phyloP scores from a whole-genome alignment of 2,888 invertebrate species.

The Caenorhabditis angaria region DNA sequence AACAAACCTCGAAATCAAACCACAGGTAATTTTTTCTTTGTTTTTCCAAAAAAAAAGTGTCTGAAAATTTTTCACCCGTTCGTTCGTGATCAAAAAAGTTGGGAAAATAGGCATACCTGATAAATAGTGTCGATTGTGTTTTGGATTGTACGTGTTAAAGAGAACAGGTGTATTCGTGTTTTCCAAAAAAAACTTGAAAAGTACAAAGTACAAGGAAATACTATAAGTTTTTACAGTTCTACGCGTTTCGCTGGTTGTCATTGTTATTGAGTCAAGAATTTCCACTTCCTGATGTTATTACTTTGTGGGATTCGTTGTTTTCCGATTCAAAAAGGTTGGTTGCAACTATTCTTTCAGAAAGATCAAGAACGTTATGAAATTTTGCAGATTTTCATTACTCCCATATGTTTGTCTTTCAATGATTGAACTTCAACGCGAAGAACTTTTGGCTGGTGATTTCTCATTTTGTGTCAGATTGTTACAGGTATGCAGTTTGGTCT shows the following conservation, averaged over 20 bases:
- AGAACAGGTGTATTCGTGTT: not conserved
- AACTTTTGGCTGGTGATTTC: constrained; percentile 88
- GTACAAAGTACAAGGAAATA: not conserved
- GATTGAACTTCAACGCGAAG: constrained; percentile 91
- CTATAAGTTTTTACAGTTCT: constrained; percentile 41
- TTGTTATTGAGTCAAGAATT: constrained; percentile 95
- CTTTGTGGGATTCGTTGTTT: constrained; percentile 96
- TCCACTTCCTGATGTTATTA: constrained; percentile 92
- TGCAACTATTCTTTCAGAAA: not conserved
- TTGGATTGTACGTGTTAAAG: not conserved
- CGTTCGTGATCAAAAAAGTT: not conserved
- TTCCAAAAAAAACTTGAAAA: not conserved
- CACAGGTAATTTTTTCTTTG: constrained; percentile 77
- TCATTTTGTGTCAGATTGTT: constrained; percentile 90
- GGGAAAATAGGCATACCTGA: too few relatives aligned
- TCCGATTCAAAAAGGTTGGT: constrained; percentile 82
- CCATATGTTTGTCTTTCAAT: constrained; percentile 94
- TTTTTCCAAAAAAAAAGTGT: constrained; percentile 5
- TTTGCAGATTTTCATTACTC: constrained; percentile 82
- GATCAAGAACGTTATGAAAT: too few relatives aligned
- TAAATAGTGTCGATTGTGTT: too few relatives aligned
- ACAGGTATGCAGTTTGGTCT: constrained; percentile 77
- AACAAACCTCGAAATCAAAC: constrained; percentile 83
- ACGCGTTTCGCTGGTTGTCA: constrained; percentile 90
- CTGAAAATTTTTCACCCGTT: not conserved